These are phyloP conservation scores for Calcarius lapponicus DNA, from an alignment of 2,797 vertebrate genomes.

Conservation along the genomic window DNA sequence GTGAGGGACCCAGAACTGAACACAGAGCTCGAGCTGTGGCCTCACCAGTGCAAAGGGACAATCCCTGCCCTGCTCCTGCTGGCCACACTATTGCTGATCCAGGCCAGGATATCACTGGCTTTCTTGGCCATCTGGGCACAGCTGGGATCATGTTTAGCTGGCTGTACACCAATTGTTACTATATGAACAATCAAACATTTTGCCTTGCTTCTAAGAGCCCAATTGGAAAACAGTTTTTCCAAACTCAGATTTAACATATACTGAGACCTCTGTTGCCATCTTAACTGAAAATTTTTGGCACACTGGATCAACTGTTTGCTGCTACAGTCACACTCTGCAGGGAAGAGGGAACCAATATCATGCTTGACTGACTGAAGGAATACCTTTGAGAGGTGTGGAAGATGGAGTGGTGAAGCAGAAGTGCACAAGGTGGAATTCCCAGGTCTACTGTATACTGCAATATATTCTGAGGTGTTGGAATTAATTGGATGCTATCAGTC, in stretches of 20 bases:
- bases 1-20: neutral
- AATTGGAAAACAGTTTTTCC: neutral
- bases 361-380: neutral
- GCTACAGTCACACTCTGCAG: neutral
- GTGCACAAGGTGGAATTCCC: neutral
- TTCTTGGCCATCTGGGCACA: neutral
- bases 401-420: neutral
- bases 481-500: neutral
- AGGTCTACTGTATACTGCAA: fast-evolving
- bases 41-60: neutral
- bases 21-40: neutral
- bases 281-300: neutral
- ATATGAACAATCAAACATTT: neutral
- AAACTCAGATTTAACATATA: neutral
- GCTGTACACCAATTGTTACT: neutral
- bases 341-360: neutral
- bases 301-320: neutral
- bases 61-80: neutral
- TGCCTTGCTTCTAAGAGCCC: neutral
- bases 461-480: neutral
- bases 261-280: neutral
- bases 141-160: neutral
- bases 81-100: neutral
- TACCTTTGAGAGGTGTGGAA: neutral
- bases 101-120: neutral